Base-by-base conservation (phyloP, 2,888 invertebrate genomes). In the Digitonthophagus gazella region DNA sequence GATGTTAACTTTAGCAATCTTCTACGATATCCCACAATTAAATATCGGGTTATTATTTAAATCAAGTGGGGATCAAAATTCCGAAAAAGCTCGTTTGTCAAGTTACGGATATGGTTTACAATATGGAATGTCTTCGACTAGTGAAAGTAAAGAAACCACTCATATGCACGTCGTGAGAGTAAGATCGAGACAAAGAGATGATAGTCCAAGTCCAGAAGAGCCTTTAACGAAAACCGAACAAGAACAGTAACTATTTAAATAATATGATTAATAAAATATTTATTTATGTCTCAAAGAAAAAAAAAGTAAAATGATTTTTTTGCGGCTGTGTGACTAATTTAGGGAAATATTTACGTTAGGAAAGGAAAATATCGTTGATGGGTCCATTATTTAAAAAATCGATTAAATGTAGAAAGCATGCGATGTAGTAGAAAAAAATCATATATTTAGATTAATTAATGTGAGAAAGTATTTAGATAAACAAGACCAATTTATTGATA, bases 11-110 rank as follows among this genome's bases (percentile, higher is more conserved):
- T 83, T 95, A 78, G 92, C 93, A 1, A 91, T 94, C 19, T 91
- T 95, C 84, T 94, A 94, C 83, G 94, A 95, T 81, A 93, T 96
- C 75, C 95, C 95, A 2, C 93, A 95, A 84, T 85, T 95, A 75
- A 95, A 95, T 83, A 83, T 95, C 69, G 92, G 93, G 74, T 86
- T 90, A 71, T 88, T 93, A 58, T 93, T 94, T 82, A 89, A 70
- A 64, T 86, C 90, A 1, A 5, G 28, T 44, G 68, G 61, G 15
- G 64, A 65, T 57, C 20, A 68, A 44, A 58, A 90, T 77, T 88
- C 90, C 0, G 91, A 91, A 80, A 91, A 91, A 81, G 86, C 90
- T 78, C 85, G 89, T 3, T 83, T 91, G 54, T 88, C 90, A 64
- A 86, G 86, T 11, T 85, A 88, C 0, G 85, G 81, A 4, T 71